Percentiles rank a stretch among this genome's conserved stretches.
phyloP scores from a whole-genome alignment of 1,140 invertebrate species.

The Bilobella aurantiaca region DNA sequence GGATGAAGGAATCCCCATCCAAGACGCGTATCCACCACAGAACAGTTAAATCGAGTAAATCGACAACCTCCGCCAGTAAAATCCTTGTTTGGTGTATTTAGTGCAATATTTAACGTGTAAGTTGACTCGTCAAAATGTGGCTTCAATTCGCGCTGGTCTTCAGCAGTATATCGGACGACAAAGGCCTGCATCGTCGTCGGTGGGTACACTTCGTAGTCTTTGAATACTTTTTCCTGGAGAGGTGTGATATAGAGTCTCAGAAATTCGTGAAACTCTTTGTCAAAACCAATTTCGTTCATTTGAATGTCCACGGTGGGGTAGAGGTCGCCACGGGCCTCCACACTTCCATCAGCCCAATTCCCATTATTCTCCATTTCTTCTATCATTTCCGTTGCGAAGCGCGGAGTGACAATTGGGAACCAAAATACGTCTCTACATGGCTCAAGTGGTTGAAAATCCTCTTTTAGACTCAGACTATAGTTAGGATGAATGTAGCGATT shows the following conservation, averaged over 20 bases:
- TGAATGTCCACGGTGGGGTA: conserved; percentile 90
- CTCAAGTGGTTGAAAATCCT: conserved; percentile 45
- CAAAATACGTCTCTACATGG: conserved; percentile 97
- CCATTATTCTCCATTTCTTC: conserved; percentile 82
- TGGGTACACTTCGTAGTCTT: conserved; percentile 48
- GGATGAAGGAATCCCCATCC: conserved; percentile 98
- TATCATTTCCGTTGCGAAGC: conserved; percentile 77
- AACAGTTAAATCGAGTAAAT: conserved; percentile 93
- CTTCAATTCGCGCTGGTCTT: conserved; percentile 82
- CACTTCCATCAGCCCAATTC: conserved; percentile 85
- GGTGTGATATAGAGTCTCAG: conserved; percentile 63
- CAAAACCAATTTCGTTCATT: conserved; percentile 90
- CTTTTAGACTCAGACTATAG: conserved; percentile 61
- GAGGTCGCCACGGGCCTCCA: conserved; percentile 51
- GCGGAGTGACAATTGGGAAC: conserved; percentile 77
- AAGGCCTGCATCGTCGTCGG: conserved; percentile 56
- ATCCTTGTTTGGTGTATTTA: conserved; percentile 64
- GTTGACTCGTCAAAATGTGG: conserved; percentile 98
- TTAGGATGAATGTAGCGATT: conserved; percentile 66
- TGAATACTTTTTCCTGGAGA: conserved; percentile 54
- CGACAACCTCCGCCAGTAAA: conserved; percentile 61
- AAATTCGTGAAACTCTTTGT: conserved; percentile 80
- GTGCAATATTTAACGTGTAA: conserved; percentile 94
- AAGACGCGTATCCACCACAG: conserved; percentile 66
- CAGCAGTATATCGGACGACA: conserved; percentile 88